These are phyloP conservation scores for Glossosoma conforme DNA, from an alignment of 1,140 invertebrate genomes.

Conservation along the genomic window DNA sequence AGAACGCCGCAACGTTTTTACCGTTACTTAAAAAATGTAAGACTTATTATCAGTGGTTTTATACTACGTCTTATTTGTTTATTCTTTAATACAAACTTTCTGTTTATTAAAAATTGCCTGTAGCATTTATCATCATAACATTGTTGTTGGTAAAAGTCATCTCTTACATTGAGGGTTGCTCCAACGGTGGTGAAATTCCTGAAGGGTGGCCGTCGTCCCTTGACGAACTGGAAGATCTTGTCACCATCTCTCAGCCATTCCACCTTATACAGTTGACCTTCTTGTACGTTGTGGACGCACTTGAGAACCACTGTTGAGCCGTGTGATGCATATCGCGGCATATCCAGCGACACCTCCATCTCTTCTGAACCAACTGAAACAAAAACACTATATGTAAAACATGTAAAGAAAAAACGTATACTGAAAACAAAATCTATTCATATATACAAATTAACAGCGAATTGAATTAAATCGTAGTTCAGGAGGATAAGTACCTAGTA, in stretches of 20 bases:
- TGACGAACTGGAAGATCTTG: slow-evolving; percentile 76
- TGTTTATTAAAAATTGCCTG: neutral
- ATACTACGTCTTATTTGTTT: too few relatives aligned
- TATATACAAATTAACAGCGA: too few relatives aligned
- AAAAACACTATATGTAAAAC: too few relatives aligned
- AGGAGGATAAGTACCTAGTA: too few relatives aligned
- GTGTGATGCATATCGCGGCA: slow-evolving; percentile 44
- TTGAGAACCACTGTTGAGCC: slow-evolving; percentile 52
- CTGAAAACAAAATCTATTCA: too few relatives aligned
- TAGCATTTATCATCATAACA: too few relatives aligned
- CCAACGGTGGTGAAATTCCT: slow-evolving; percentile 60
- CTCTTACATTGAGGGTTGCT: slow-evolving; percentile 68
- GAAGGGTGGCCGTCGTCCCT: slow-evolving; percentile 67
- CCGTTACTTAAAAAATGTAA: too few relatives aligned
- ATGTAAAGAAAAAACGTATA: too few relatives aligned
- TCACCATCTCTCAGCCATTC: slow-evolving; percentile 69
- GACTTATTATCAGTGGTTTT: too few relatives aligned
- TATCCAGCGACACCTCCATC: slow-evolving; percentile 44
- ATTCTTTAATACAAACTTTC: neutral
- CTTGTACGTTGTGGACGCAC: slow-evolving; percentile 59
- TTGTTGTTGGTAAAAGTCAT: too few relatives aligned
- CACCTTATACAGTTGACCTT: slow-evolving; percentile 60
- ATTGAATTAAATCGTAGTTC: too few relatives aligned
- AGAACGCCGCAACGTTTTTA: too few relatives aligned
- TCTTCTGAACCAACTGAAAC: slow-evolving; percentile 32